A percentile compares a stretch with the other conserved stretches of the same genome.
These are phyloP conservation scores for Oenanthe oenanthe DNA, from an alignment of 2,113 vertebrate genomes.

Conservation along the genomic window DNA sequence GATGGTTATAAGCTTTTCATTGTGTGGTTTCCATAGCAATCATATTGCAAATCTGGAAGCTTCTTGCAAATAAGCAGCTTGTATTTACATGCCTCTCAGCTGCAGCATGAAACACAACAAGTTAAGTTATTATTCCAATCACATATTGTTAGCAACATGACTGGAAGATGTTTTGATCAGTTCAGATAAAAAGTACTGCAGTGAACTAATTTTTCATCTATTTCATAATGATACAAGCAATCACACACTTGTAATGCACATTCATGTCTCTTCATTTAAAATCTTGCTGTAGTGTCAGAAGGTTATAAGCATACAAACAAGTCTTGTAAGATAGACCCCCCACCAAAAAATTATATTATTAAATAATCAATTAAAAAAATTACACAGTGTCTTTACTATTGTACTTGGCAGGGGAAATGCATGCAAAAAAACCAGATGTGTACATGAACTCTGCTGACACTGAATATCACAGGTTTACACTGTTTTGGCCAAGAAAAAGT, in stretches of 20 bases:
- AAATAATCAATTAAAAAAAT: not conserved
- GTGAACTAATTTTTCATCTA: slow-evolving; percentile 38
- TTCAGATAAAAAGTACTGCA: slow-evolving; percentile 59
- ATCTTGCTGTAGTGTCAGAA: not conserved
- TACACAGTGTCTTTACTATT: not conserved
- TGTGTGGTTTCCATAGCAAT: slow-evolving; percentile 88
- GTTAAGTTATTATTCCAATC: slow-evolving; percentile 76
- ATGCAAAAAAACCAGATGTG: not conserved
- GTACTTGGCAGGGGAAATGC: not conserved
- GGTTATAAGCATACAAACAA: not conserved
- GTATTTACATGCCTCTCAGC: slow-evolving; percentile 82
- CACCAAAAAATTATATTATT: not conserved
- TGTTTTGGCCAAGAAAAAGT: not conserved
- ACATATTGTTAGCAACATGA: slow-evolving; percentile 69
- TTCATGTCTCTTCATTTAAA: slow-evolving; percentile 7
- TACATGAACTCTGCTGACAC: not conserved
- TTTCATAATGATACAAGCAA: slow-evolving; percentile 37
- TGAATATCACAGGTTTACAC: not conserved
- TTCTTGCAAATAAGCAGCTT: slow-evolving; percentile 85
- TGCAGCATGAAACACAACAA: slow-evolving; percentile 69
- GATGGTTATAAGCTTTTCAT: slow-evolving; percentile 83
- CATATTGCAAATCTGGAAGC: slow-evolving; percentile 83
- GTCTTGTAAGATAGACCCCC: not conserved
- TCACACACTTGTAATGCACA: not conserved
- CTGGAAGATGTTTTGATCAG: slow-evolving; percentile 68